Evolutionary conservation across 1,140 invertebrate species (phyloP).

Genomic region (Bacillus rossius): DNA sequence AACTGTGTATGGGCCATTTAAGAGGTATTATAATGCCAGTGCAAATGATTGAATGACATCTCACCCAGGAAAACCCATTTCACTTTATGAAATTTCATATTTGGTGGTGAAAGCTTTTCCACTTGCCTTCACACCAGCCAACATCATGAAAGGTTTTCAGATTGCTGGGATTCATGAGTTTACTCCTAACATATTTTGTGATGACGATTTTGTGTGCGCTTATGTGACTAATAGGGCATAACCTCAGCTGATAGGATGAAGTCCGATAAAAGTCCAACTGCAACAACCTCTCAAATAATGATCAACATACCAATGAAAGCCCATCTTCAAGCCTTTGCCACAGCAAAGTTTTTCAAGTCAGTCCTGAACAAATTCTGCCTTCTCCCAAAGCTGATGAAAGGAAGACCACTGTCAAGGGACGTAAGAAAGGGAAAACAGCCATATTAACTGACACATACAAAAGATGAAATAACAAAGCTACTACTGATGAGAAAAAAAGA

Average conservation of each 20-base stretch:
- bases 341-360: too few relatives aligned
- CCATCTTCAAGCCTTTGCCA: not conserved
- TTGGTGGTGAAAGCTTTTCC: constrained; percentile 25
- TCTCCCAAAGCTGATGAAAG: too few relatives aligned
- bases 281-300: not conserved
- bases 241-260: constrained; percentile 34
- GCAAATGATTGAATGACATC: constrained; percentile 27
- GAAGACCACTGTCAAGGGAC: too few relatives aligned
- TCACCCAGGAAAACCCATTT: constrained; percentile 25
- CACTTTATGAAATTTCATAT: constrained; percentile 32
- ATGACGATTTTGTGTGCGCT: constrained; percentile 34
- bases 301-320: not conserved
- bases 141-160: constrained; percentile 33
- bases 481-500: too few relatives aligned
- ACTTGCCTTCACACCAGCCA: constrained; percentile 29
- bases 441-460: too few relatives aligned
- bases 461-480: too few relatives aligned
- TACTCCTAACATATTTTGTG: constrained; percentile 26
- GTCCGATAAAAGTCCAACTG: not conserved
- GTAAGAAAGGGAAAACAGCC: too few relatives aligned
- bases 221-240: constrained; percentile 35
- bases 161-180: constrained; percentile 28
- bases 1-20: constrained; percentile 37
- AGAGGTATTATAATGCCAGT: constrained; percentile 43
- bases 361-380: too few relatives aligned